These are phyloP conservation scores for Illadopsis cleaveri DNA, from an alignment of 2,113 vertebrate genomes.

Conservation along the genomic window DNA sequence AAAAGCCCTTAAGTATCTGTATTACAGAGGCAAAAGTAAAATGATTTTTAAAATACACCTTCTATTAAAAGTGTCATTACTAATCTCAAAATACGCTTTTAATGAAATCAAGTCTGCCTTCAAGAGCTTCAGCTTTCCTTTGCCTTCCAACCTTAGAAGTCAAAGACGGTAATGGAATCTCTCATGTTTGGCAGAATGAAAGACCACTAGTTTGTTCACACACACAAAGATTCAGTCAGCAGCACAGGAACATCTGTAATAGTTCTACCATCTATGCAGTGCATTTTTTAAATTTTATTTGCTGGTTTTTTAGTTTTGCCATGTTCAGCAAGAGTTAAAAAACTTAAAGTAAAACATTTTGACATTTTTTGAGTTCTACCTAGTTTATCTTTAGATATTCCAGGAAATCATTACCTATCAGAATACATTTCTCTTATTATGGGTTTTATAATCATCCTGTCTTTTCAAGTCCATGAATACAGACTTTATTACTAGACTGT, in stretches of 20 bases:
- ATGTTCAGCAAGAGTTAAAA: neutral
- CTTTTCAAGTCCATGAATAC: neutral
- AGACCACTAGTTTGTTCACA: neutral
- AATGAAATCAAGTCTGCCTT: conserved; percentile 1
- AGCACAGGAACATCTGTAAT: neutral
- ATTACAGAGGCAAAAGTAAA: neutral
- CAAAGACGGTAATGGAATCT: neutral
- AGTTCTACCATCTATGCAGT: neutral
- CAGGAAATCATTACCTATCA: neutral
- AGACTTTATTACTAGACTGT: neutral
- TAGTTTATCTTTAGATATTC: neutral
- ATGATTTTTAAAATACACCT: neutral
- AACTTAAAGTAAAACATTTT: neutral
- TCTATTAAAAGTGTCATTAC: neutral
- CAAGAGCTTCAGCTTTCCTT: conserved; percentile 10
- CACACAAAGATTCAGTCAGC: neutral
- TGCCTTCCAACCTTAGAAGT: conserved; percentile 23
- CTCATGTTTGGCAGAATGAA: conserved; percentile 26
- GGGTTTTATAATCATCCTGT: neutral
- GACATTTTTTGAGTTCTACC: neutral
- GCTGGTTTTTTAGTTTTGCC: neutral
- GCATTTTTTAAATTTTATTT: neutral
- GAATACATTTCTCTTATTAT: neutral
- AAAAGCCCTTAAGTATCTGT: neutral
- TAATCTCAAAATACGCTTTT: neutral